Conservation (phyloP, 1,140 invertebrate genomes). For the Drosophila willistoni region DNA sequence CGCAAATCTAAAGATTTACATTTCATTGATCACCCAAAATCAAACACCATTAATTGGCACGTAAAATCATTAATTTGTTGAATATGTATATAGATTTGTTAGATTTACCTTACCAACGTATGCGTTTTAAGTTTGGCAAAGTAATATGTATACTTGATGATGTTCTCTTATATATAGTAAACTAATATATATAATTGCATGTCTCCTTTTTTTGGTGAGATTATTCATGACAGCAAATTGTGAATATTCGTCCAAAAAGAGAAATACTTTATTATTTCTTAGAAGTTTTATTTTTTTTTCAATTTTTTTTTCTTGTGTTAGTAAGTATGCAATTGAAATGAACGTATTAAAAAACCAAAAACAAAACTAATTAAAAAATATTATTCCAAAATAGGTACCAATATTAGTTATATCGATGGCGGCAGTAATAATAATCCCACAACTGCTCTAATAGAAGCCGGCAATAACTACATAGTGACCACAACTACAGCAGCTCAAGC, state of each 20-base stretch:
- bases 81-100: constrained; percentile 68
- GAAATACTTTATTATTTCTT: constrained; percentile 27
- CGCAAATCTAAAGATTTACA: constrained; percentile 50
- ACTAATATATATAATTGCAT: constrained; percentile 8
- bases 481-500: constrained; percentile 47
- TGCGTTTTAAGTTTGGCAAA: constrained; percentile 38
- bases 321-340: constrained; percentile 41
- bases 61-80: constrained; percentile 55
- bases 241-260: constrained; percentile 12
- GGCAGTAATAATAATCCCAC: constrained; percentile 52
- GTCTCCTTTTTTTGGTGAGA: neutral
- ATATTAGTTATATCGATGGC: constrained; percentile 73
- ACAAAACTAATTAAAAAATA: neutral
- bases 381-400: constrained; percentile 43
- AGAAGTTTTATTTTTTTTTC: constrained; percentile 30
- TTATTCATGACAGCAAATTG: neutral
- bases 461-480: constrained; percentile 74
- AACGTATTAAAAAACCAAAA: neutral
- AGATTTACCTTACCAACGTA: constrained; percentile 41
- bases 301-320: neutral
- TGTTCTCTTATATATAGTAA: constrained; percentile 13
- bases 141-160: constrained; percentile 31
- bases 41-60: constrained; percentile 64
- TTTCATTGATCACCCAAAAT: neutral
- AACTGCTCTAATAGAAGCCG: constrained; percentile 58